phyloP scores from a whole-genome alignment of 2,113 vertebrate genomes.

The Atlantisia rogersi region DNA sequence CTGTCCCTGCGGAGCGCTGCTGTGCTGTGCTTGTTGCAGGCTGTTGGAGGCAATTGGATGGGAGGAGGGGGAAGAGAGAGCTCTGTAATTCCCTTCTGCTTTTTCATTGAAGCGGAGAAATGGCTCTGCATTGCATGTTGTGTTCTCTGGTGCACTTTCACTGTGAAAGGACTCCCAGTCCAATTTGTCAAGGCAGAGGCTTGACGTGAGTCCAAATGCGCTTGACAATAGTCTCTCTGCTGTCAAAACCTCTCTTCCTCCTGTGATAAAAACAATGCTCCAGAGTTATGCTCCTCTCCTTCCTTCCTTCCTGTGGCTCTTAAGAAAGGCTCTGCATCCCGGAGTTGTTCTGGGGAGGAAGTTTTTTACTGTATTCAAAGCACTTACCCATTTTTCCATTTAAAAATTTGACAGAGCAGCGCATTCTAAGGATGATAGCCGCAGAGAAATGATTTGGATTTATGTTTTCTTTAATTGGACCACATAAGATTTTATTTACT shows the following conservation, averaged over 20 bases:
- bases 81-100: slow-evolving; percentile 8
- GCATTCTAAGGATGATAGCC: neutral
- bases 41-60: neutral
- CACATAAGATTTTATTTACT: slow-evolving; percentile 48
- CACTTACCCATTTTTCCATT: neutral
- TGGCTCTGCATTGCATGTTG: neutral
- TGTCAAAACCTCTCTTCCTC: slow-evolving; percentile 39
- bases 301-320: slow-evolving; percentile 39
- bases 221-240: slow-evolving; percentile 36
- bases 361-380: neutral
- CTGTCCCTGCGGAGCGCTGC: neutral
- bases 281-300: neutral
- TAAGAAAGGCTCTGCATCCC: neutral
- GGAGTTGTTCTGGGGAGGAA: neutral
- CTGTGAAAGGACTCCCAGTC: slow-evolving; percentile 5
- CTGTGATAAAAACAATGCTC: slow-evolving; percentile 47
- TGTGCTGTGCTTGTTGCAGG: neutral
- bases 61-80: neutral
- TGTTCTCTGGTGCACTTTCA: neutral
- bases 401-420: neutral
- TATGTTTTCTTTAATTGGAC: slow-evolving; percentile 49
- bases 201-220: slow-evolving; percentile 6
- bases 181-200: slow-evolving; percentile 34
- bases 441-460: neutral
- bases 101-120: neutral